Base-by-base conservation (phyloP, 2,888 invertebrate genomes). In the Phania funesta region DNA sequence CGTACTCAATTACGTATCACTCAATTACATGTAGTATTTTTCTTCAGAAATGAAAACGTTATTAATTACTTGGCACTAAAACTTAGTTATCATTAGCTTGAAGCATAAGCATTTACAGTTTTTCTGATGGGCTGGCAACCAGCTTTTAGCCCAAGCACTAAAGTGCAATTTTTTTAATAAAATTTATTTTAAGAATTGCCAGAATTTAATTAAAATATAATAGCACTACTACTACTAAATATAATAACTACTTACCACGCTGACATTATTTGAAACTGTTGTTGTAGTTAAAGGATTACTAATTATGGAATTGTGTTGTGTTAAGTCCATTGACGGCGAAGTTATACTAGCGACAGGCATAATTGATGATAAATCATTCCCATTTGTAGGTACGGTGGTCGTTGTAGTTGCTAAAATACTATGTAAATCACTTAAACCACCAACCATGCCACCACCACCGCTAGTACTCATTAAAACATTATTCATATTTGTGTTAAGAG, bases 311-410 rank as follows among this genome's bases (percentile, higher is more conserved):
- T 86, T 87, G 41, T 86, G 56, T 44, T 64, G 74, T 26, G 44
- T 56, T 68, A 78, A 41, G 54, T 77, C 70, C 54, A 80, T 62
- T 68, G 71, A 56, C 22, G 83, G 64, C 65, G 70, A 35, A 22
- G 48, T 78, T 58, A 82, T 67, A 64, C 60, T 82, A 75, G 74
- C 84, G 56, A 76, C 75, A 79, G 80, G 81, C 73, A 80, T 73
- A 78, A 80, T 58, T 62, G 77, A 48, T 85, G 89, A 83, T 79
- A 90, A 64, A 85, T 90, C 90, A 83, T 90, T 91, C 78, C 91
- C 90, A 84, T 91, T 91, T 62, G 89, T 88, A 32, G 90, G 86
- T 83, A 86, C 84, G 52, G 75, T 80, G 18, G 54, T 70, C 44
- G 77, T 20, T 67, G 80, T 38, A 16, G 74, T 70, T 16, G 79